Evolutionary conservation across 2,113 vertebrate genomes (phyloP).

Genomic region (Coptodon rendalli): DNA sequence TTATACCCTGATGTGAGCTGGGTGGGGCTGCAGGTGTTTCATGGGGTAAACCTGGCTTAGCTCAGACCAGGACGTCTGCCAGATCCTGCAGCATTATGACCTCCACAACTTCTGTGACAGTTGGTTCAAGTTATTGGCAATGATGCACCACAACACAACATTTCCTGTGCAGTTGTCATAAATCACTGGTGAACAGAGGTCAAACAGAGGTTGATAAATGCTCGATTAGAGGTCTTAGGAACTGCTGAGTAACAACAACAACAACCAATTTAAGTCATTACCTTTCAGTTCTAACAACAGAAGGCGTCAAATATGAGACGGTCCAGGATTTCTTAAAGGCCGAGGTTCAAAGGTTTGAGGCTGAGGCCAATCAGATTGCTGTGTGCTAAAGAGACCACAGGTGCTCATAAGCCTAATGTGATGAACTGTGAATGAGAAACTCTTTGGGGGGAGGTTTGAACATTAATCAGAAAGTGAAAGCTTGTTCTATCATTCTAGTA

Average conservation of each 20-base stretch:
- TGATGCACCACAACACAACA: background rate
- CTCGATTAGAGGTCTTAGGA: background rate
- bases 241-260: background rate
- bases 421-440: constrained; percentile 2
- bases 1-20: background rate
- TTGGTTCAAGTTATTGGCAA: background rate
- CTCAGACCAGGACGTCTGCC: background rate
- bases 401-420: constrained; percentile 6
- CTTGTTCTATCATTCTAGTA: background rate
- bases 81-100: constrained; percentile 6
- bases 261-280: background rate
- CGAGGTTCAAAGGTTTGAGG: background rate
- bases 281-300: background rate
- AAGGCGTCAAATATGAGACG: background rate
- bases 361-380: constrained; percentile 19
- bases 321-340: background rate
- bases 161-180: background rate
- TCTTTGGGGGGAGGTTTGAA: background rate
- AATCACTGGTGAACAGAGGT: background rate
- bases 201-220: background rate
- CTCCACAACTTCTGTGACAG: background rate
- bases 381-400: background rate
- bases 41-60: background rate
- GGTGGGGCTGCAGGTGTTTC: background rate
- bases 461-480: background rate